phyloP scores from a whole-genome alignment of 2,888 invertebrate genomes.

The Panorpa germanica region DNA sequence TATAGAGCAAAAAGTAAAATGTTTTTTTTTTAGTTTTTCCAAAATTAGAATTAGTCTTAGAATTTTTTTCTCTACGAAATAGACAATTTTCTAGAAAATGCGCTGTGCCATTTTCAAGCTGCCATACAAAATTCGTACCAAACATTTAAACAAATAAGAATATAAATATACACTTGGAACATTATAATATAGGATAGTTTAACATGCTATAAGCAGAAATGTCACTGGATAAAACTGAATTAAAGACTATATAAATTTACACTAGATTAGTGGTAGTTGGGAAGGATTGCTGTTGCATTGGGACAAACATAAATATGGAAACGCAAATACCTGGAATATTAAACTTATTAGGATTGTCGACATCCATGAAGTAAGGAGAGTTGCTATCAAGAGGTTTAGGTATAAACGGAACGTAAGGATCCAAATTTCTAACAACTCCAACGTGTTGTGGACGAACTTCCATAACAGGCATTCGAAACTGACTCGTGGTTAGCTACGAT shows the following conservation, averaged over 20 bases:
- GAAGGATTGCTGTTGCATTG: no score
- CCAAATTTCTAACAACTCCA: slow-evolving; percentile 37
- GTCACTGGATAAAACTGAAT: background rate
- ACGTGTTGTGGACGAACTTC: slow-evolving; percentile 48
- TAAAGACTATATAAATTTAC: slow-evolving; percentile 2
- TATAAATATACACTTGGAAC: background rate
- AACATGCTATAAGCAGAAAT: background rate
- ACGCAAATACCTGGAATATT: slow-evolving; percentile 37
- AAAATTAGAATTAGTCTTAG: no score
- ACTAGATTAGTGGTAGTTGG: no score
- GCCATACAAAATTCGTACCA: background rate
- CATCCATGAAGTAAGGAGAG: slow-evolving; percentile 48
- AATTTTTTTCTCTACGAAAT: slow-evolving; percentile 2
- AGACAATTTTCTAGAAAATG: background rate
- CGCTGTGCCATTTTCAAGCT: background rate
- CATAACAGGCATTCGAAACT: slow-evolving; percentile 47
- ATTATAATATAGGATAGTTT: background rate
- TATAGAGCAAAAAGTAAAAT: no score
- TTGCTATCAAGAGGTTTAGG: slow-evolving; percentile 35
- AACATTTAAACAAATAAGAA: background rate
- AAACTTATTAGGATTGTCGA: slow-evolving; percentile 37
- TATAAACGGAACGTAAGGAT: slow-evolving; percentile 37
- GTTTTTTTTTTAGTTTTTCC: no score
- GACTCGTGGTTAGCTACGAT: slow-evolving; percentile 40
- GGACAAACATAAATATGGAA: slow-evolving; percentile 6